Evolutionary conservation across 2,113 vertebrate species (phyloP), one percentile per base, ranked within the genome.

Genomic region (Speoplatyrhinus poulsoni): DNA sequence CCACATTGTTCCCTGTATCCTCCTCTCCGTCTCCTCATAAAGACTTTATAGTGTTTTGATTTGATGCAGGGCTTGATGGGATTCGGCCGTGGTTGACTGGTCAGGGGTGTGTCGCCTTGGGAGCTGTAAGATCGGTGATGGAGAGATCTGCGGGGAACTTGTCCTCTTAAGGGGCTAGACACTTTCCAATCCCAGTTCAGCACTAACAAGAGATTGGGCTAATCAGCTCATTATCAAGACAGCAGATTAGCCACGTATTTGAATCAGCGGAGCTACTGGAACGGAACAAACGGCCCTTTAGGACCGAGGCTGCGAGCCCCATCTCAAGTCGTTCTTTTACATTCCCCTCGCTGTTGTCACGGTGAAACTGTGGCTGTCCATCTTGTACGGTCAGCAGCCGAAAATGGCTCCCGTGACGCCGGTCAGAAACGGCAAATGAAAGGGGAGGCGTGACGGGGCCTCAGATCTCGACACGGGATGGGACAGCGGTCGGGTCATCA

Each of bases 21-120:
- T 67, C 67, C 68, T 65, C 72, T 73, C 75, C 77, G 80, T 76
- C 82, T 75, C 73, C 80, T 87, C 85, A 83, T 91, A 87, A 89
- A 89, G 88, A 74, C 62, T 88, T 90, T 85, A 88, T 86, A 55
- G 85, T 85, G 85, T 89, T 90, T 86, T 90, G 87, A 89, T 90
- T 88, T 84, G 87, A 88, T 86, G 85, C 80, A 79, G 75, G 73
- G 77, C 73, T 87, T 85, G 87, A 91, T 88, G 84, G 81, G 82
- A 82, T 84, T 64, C 67, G 69, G 71, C 81, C 74, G 84, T 46
- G 88, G 82, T 75, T 83, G 90, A 83, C 75, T 87, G 81, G 87
- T 60, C 77, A 81, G 77, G 77, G 81, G 66, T 80, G 77, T 63
- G 76, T 81, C 69, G 82, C 79, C 83, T 71, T 82, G 85, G 85